phyloP scores from a whole-genome alignment of 2,113 vertebrate genomes.

The Scortum barcoo region DNA sequence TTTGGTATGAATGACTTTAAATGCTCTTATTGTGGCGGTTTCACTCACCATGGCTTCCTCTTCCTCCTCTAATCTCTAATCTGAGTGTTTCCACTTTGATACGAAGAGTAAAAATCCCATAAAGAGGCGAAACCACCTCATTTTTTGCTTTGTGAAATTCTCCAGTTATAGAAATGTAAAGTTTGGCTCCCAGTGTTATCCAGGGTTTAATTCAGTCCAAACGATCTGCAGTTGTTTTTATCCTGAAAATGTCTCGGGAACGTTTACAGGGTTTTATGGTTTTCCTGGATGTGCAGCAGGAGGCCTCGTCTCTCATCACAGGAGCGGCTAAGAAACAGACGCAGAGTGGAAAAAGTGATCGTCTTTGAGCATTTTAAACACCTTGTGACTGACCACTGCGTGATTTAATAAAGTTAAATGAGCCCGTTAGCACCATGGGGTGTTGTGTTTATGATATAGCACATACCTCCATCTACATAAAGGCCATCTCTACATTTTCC shows the following conservation, averaged over 20 bases:
- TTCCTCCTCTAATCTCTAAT: not conserved
- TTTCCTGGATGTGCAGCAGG: not conserved
- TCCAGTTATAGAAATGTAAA: not conserved
- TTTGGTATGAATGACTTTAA: no score
- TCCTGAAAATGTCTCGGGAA: not conserved
- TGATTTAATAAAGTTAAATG: not conserved
- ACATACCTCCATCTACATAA: no score
- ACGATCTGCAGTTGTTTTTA: not conserved
- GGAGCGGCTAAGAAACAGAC: not conserved
- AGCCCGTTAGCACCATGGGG: no score
- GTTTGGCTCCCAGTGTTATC: not conserved
- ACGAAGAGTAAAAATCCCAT: not conserved
- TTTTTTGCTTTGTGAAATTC: not conserved
- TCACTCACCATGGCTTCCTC: not conserved
- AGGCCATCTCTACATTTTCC: not conserved
- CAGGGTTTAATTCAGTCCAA: not conserved
- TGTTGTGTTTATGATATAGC: not conserved
- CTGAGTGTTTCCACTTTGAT: not conserved
- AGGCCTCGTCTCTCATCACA: not conserved
- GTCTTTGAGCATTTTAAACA: not conserved
- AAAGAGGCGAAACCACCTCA: not conserved
- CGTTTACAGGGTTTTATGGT: not conserved
- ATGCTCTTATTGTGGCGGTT: no score
- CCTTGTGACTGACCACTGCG: not conserved
- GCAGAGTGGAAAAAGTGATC: not conserved